phyloP scores from a whole-genome alignment of 2,113 vertebrate genomes.

The Plectropomus leopardus region DNA sequence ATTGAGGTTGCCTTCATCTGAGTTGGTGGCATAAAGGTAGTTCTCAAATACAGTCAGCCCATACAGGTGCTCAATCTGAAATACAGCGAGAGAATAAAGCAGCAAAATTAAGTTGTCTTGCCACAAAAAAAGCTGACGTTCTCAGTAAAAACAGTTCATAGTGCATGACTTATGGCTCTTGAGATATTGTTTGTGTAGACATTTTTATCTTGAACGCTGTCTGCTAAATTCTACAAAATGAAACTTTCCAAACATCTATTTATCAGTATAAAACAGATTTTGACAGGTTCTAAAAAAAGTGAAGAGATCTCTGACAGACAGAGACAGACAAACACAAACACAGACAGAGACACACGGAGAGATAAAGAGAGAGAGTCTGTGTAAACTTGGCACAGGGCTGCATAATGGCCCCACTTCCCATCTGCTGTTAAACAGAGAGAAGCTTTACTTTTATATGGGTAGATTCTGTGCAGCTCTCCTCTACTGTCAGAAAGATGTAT shows the following conservation, averaged over 20 bases:
- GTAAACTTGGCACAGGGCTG: constrained; percentile 45
- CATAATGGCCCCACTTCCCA: constrained; percentile 22
- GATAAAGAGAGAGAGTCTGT: constrained; percentile 10
- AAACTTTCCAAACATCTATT: constrained; percentile 14
- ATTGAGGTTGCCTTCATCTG: constrained; percentile 94
- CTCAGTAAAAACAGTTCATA: constrained; percentile 1
- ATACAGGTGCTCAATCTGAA: constrained; percentile 94
- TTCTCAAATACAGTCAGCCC: constrained; percentile 98
- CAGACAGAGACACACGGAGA: not conserved
- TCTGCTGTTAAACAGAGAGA: constrained; percentile 44
- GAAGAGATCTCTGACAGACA: constrained; percentile 20
- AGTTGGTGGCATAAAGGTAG: constrained; percentile 97
- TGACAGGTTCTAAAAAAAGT: constrained; percentile 2
- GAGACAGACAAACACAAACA: constrained; percentile 14
- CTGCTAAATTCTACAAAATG: not conserved
- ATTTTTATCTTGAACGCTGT: constrained; percentile 27
- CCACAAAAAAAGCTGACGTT: not conserved
- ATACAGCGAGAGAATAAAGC: not conserved
- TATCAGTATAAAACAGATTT: not conserved
- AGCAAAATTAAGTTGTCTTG: not conserved
- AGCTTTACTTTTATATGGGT: constrained; percentile 55
- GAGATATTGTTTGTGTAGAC: not conserved
- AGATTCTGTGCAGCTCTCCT: constrained; percentile 47
- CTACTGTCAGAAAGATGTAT: constrained; percentile 70
- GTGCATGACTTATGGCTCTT: constrained; percentile 26